phyloP scores from a whole-genome alignment of 2,797 vertebrate genomes.

The Cynopterus sphinx region DNA sequence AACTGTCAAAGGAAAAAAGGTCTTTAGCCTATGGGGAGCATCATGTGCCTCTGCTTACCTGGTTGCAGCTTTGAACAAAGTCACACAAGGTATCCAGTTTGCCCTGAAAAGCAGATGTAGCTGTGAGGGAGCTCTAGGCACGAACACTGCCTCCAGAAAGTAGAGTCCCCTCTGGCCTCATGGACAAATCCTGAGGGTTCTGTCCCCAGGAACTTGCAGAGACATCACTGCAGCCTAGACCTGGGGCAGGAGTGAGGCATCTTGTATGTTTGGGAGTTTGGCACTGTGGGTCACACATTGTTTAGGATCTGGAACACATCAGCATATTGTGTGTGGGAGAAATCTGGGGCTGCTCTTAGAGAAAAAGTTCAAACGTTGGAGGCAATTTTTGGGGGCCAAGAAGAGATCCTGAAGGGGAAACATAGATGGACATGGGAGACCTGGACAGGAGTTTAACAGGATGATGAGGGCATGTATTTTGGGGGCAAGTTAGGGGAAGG shows the following conservation, averaged over 20 bases:
- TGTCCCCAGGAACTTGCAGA: not conserved
- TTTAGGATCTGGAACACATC: not conserved
- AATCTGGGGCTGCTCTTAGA: not conserved
- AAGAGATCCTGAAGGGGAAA: not conserved
- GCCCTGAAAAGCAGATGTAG: conserved; percentile 82
- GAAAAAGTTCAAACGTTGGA: not conserved
- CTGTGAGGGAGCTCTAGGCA: not conserved
- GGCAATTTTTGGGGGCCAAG: not conserved
- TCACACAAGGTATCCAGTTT: conserved; percentile 92
- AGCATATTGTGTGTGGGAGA: not conserved
- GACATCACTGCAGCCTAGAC: not conserved
- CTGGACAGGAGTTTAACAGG: not conserved
- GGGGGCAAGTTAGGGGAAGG: not conserved
- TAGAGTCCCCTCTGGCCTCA: not conserved
- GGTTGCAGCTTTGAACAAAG: conserved; percentile 90
- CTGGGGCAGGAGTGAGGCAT: not conserved
- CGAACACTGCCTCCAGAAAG: too few species aligned
- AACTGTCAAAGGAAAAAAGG: not conserved
- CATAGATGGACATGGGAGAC: too few species aligned
- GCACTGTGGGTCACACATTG: too few species aligned
- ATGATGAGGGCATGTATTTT: not conserved
- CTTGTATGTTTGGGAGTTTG: not conserved
- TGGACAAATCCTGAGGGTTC: not conserved
- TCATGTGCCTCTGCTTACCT: conserved; percentile 85
- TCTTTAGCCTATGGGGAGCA: too few species aligned